Evolutionary conservation across 2,797 vertebrate species (phyloP), one percentile per base, ranked within the genome.

Genomic region (Poecilia velifera): DNA sequence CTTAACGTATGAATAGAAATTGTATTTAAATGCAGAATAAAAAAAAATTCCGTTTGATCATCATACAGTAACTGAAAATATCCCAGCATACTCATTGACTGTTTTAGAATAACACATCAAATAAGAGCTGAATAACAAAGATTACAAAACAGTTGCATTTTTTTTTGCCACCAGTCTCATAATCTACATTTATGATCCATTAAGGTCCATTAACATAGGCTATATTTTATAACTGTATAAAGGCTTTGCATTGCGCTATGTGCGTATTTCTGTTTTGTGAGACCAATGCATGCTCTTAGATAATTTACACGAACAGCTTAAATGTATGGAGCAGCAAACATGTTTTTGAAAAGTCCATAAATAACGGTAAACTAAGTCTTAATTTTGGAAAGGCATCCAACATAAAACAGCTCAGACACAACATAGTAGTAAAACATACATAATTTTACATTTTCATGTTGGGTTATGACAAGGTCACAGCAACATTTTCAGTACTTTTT

Each of bases 401-500:
- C 85, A 90, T 81, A 82, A 74, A 89, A 80, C 28, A 84, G 82
- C 83, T 75, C 76, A 87, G 86, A 86, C 81, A 86, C 78, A 82
- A 49, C 73, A 53, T 84, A 76, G 87, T 88, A 77, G 77, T 83
- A 79, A 87, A 82, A 68, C 81, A 83, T 76, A 85, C 78, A 76
- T 47, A 78, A 78, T 93, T 92, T 91, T 93, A 92, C 90, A 94
- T 86, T 84, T 91, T 89, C 85, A 93, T 91, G 92, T 92, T 80
- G 31, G 80, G 92, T 95, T 95, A 96, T 84, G 95, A 94, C 81
- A 96, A 85, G 92, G 97, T 96, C 90, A 98, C 97, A 82, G 97
- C 95, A 84, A 96, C 93, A 77, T 84, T 94, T 85, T 98, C 97
- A 92, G 97, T 96, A 94, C 93, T 95, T 89, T 98, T 98, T 86